Conservation (phyloP, 1,140 invertebrate species). For the Drosophila truncata region DNA sequence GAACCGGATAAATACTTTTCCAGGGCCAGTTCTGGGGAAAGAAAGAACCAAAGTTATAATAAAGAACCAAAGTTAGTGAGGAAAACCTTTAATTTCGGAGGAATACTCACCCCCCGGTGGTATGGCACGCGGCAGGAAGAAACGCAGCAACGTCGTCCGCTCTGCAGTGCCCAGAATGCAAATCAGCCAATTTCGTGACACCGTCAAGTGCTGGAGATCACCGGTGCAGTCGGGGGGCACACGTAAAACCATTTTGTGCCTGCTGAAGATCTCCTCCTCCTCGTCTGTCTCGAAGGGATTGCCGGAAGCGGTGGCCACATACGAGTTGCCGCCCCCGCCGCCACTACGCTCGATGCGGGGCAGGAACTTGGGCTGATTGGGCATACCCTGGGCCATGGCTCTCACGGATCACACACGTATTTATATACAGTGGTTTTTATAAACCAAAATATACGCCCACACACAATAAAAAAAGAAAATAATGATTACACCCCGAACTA, state of each 20-base stretch:
- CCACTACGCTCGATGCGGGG: conserved; percentile 41
- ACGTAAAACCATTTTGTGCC: conserved; percentile 91
- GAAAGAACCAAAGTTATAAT: neutral
- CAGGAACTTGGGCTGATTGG: conserved; percentile 65
- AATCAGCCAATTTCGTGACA: conserved; percentile 93
- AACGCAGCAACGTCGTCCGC: conserved; percentile 92
- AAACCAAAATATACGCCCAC: conserved; percentile 16
- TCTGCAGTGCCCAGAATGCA: conserved; percentile 93
- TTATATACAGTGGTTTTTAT: neutral
- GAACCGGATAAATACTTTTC: conserved; percentile 86
- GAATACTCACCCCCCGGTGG: conserved; percentile 90
- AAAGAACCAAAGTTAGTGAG: neutral
- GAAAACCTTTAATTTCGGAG: neutral
- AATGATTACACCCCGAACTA: neutral
- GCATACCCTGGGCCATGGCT: conserved; percentile 56
- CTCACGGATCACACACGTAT: no score
- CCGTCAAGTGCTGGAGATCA: conserved; percentile 91
- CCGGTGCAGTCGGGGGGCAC: conserved; percentile 88
- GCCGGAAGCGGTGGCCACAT: conserved; percentile 54
- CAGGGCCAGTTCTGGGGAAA: conserved; percentile 87
- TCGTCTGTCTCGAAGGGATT: conserved; percentile 85
- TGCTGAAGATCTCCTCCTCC: conserved; percentile 91
- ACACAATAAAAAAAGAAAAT: neutral
- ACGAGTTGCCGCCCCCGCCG: conserved; percentile 22
- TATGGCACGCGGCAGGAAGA: conserved; percentile 92